Evolutionary conservation across 2,888 invertebrate species (phyloP), one percentile per base, ranked within the genome.

Genomic region (Chalcosyrphus nemorum): DNA sequence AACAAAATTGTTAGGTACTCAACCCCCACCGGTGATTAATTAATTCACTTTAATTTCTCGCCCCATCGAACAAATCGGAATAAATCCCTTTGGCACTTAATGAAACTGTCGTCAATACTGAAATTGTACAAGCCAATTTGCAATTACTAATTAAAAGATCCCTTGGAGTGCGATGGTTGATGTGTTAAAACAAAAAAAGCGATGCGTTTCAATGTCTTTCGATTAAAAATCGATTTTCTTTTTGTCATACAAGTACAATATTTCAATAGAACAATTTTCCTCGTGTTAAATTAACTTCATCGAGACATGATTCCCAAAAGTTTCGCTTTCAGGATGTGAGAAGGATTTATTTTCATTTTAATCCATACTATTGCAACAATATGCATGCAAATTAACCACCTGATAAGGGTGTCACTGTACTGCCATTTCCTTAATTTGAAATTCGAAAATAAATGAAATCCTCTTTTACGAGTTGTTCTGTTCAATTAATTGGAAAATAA

Each of bases 121-220:
- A 71, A 76, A 59, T 54, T 52, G 47, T 41, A 70, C 32, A 19
- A 52, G 59, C 59, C 76, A 81, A 81, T 81, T 81, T 76, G 71
- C 50, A 75, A 81, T 81, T 65, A 81, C 76, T 71, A 81, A 81
- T 81, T 81, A 81, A 81, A 71, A 59, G 76, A 81, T 81, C 76
- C 76, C 52, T 45, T 21, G 43, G 50, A 65, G 29, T 45, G 13
- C 24, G 54, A 54, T 54, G 59, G n/a, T n/a, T 52, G 38, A 61
- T 72, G 52, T 27, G 27, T 15, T 50, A 54, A 54, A 32, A 38
- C 19, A 47, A 59, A 21, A 13, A 21, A 9, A n/a, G n/a, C 32
- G 32, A 32, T 32, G 32, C 19, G 19, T 17, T 7, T 27, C 32
- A 13, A 3, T 38, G 11, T 24, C 41, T 38, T 61, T 74, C 68